These are phyloP conservation scores for Grammomys dolichurus DNA, from an alignment of 2,113 vertebrate genomes.

Conservation along the genomic window DNA sequence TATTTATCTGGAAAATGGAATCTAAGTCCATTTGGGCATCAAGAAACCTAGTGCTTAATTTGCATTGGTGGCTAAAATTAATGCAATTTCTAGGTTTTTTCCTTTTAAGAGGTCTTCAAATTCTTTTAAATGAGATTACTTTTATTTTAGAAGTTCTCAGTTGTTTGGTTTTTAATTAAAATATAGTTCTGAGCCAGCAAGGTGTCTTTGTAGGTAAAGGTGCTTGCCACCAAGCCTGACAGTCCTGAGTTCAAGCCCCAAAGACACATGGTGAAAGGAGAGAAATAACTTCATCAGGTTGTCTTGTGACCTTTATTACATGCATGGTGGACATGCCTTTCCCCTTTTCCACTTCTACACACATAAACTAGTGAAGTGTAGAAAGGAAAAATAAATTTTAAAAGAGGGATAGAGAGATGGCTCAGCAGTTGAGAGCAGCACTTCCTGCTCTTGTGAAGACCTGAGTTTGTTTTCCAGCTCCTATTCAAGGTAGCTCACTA, in stretches of 20 bases:
- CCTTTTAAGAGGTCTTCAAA: not conserved
- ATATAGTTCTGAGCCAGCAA: not conserved
- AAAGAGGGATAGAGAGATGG: not conserved
- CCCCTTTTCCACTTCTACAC: not conserved
- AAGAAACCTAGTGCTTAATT: conserved; percentile 37
- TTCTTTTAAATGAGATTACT: conserved; percentile 34
- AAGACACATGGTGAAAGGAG: not conserved
- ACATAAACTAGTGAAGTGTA: not conserved
- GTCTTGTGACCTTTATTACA: not conserved
- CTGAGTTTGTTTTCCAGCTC: not conserved
- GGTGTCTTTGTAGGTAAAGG: not conserved
- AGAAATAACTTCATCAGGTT: not conserved
- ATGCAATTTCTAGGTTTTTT: conserved; percentile 44
- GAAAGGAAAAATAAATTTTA: not conserved
- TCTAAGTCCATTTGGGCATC: not conserved
- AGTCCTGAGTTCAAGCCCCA: not conserved
- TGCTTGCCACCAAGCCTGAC: too few relatives aligned
- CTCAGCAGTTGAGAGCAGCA: not conserved
- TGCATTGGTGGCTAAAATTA: not conserved
- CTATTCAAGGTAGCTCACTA: not conserved
- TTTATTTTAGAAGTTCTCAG: conserved; percentile 16
- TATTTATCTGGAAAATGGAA: conserved; percentile 26
- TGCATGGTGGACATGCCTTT: not conserved
- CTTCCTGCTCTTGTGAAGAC: not conserved
- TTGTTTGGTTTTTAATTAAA: not conserved